Evolutionary conservation across 2,888 invertebrate species (phyloP), one percentile per base, ranked within the genome.

Genomic region (Blastobasis lacticolella): DNA sequence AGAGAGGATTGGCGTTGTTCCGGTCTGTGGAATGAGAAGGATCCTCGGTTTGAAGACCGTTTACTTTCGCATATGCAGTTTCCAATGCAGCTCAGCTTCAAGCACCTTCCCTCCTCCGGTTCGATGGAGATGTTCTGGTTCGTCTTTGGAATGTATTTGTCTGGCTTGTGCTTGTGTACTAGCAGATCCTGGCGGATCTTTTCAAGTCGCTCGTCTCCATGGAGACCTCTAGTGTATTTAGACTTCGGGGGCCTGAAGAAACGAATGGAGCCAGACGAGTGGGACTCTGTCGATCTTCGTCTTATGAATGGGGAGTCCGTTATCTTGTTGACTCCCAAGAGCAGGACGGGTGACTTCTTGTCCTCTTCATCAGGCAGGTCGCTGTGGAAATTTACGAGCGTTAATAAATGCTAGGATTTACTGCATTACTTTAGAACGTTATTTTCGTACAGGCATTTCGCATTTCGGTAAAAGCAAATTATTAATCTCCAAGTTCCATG

Each of bases 351-450:
- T 49, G 91, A 89, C 59, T 90, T 89, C 67, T 88, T 89, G 63
- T 91, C 91, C 64, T 89, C 88, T 65, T 87, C 84, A 71, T 91
- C 91, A 37, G 91, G 91, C 53, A 91, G 85, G 66, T 91, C 91
- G 70, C 91, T 91, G 89, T 48, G 85, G 86, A 48, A 37, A 50
- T 46, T 23, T 23, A 23, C 23, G 23, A 23, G 23, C 23, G 23
- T 23, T 23, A 23, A 23, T 23, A 23, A 23, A 3, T 23, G 23
- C 23, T 23, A 23, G 23, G 23, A 23, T 23, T 23, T 1, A 23
- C 23, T 23, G 23, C 23, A 23, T 23, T 23, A 23, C 3, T 23
- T 23, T 23, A 23, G 23, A 23, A 23, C 23, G 23, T 23, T 23
- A 2, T 23, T 23, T 23, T 23, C 23, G 23, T 23, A 23, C 23